Evolutionary conservation across 1,140 invertebrate genomes (phyloP).

Genomic region (Copidosoma floridanum): DNA sequence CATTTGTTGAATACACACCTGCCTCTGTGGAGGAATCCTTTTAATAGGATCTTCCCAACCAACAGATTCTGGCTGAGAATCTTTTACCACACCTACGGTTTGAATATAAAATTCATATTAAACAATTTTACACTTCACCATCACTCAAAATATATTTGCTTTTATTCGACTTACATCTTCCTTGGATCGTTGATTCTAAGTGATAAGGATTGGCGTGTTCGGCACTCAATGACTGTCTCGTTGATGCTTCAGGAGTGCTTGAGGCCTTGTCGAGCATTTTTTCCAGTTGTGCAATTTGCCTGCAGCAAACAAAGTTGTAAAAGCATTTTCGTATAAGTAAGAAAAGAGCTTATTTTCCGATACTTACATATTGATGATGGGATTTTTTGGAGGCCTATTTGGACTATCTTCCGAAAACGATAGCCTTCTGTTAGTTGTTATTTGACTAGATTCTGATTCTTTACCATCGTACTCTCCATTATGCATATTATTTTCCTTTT

Average conservation of each 20-base stretch:
- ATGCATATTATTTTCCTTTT: neutral
- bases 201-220: conserved; percentile 36
- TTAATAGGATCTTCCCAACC: conserved; percentile 57
- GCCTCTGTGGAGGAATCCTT: conserved; percentile 19
- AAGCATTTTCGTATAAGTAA: no score
- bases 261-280: conserved; percentile 42
- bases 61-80: conserved; percentile 56
- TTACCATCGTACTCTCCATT: neutral
- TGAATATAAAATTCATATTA: conserved; percentile 2
- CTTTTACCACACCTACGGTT: conserved; percentile 40
- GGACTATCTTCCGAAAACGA: conserved; percentile 36
- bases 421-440: conserved; percentile 40
- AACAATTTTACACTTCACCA: neutral
- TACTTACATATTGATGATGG: conserved; percentile 43
- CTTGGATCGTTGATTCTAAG: conserved; percentile 22
- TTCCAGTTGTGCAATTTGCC: conserved; percentile 46
- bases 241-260: conserved; percentile 36
- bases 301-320: no score
- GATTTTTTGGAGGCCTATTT: conserved; percentile 23
- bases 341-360: neutral
- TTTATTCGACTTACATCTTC: conserved; percentile 7
- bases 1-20: conserved; percentile 20
- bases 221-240: conserved; percentile 37
- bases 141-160: conserved; percentile 20
- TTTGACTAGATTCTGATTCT: neutral